Evolutionary conservation across 2,888 invertebrate genomes (phyloP), one percentile per base, ranked within the genome.

Genomic region (Drosophila meridionalis): DNA sequence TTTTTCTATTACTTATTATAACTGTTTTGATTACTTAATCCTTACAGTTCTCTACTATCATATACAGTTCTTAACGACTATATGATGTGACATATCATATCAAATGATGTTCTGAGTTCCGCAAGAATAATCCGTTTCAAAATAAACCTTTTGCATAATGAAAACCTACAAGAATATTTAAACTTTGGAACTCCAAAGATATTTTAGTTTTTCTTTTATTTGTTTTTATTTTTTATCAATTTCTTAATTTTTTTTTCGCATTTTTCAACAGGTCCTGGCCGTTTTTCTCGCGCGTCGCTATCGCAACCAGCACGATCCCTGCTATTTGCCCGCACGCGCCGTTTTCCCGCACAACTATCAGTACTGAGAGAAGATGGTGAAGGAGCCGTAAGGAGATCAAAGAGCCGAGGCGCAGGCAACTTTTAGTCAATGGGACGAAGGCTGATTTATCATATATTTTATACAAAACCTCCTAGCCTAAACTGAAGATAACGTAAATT

Each of bases 241-340:
- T 30, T 32, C 3, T 14, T 60, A 57, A 64, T 26, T 0, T 40
- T 52, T 7, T 20, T 14, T 11, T 11, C 6, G 0, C n/a, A 34
- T 26, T 42, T 57, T 48, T 32, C 94, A 94, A 48, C 94, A 97
- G 97, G 95, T 97, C 91, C 95, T 97, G 92, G 97, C 97, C 91
- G 96, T 97, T 85, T 95, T 97, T 93, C 94, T 97, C 92, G 96
- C 97, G 78, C 95, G 96, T 92, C 95, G 95, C 86, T 97, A 96
- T 93, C 95, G 97, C 92, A 97, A 97, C 94, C 96, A 96, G 93
- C 95, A 96, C 68, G 96, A 97, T 94, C 96, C 96, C 69, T 94
- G 94, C 90, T 95, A 96, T 93, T 95, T 96, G 93, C 95, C 95
- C 90, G 95, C 96, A 65, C 96, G 96, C 87, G 96, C 96, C 88